Evolutionary conservation across 2,888 invertebrate genomes (phyloP).

Genomic region (Troilus luridus): DNA sequence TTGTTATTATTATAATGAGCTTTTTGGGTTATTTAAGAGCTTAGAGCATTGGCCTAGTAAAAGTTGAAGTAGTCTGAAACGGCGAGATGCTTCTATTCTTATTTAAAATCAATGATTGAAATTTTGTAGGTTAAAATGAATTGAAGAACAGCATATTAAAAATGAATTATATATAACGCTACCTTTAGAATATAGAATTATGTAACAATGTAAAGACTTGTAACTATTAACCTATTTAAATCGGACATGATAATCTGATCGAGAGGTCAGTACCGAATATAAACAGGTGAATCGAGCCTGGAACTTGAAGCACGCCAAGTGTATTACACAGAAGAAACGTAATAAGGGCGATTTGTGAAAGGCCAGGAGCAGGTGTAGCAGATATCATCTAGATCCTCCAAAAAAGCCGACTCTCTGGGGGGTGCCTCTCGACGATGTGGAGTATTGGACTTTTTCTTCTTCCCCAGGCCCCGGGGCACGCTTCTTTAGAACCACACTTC

Average conservation of each 20-base stretch:
- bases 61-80: no score
- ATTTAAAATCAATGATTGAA: no score
- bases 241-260: background rate
- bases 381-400: conserved; percentile 30
- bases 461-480: background rate
- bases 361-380: background rate
- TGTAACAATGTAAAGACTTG: background rate
- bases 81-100: no score
- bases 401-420: conserved; percentile 25
- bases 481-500: background rate
- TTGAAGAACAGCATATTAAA: no score
- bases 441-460: background rate
- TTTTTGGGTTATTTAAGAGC: no score
- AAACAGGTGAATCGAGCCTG: background rate
- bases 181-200: background rate
- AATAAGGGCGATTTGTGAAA: conserved; percentile 34
- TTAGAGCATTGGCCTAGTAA: no score
- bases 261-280: background rate
- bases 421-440: background rate
- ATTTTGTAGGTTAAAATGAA: no score
- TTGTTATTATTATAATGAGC: no score
- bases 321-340: conserved; percentile 7
- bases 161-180: no score
- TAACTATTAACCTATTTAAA: background rate
- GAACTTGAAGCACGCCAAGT: background rate